Conservation (phyloP, 2,113 vertebrate genomes). For the Seriola aureovittata region DNA sequence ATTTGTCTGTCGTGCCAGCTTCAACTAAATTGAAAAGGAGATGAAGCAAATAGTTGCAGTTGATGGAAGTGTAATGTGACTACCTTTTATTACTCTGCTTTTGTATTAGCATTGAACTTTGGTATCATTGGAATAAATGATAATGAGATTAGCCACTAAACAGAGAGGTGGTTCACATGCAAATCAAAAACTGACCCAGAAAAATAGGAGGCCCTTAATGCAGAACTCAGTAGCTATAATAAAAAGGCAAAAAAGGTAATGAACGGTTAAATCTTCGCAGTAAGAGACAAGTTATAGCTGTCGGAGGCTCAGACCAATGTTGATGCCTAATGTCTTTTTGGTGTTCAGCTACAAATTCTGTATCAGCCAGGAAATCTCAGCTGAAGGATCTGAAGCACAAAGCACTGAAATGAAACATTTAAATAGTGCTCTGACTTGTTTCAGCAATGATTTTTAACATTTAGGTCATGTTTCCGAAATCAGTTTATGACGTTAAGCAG, state of each 20-base stretch:
- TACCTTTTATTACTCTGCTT: conserved; percentile 22
- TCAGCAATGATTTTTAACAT: background rate
- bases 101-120: conserved; percentile 5
- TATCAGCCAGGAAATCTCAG: background rate
- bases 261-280: background rate
- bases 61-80: conserved; percentile 13
- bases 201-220: background rate
- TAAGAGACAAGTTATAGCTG: background rate
- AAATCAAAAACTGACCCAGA: background rate
- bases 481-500: background rate
- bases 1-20: background rate
- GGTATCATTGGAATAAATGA: conserved; percentile 11
- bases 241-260: conserved; percentile 2
- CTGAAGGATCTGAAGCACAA: background rate
- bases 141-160: background rate
- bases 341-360: background rate
- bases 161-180: background rate
- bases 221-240: background rate
- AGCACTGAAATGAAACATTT: background rate
- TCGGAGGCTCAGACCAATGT: background rate
- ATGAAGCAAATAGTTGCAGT: background rate
- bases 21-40: background rate
- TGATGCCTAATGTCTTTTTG: background rate
- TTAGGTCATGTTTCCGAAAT: background rate
- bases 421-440: background rate